Evolutionary conservation across 2,888 invertebrate genomes (phyloP), one percentile per base, ranked within the genome.

Genomic region (Patella pellucida): DNA sequence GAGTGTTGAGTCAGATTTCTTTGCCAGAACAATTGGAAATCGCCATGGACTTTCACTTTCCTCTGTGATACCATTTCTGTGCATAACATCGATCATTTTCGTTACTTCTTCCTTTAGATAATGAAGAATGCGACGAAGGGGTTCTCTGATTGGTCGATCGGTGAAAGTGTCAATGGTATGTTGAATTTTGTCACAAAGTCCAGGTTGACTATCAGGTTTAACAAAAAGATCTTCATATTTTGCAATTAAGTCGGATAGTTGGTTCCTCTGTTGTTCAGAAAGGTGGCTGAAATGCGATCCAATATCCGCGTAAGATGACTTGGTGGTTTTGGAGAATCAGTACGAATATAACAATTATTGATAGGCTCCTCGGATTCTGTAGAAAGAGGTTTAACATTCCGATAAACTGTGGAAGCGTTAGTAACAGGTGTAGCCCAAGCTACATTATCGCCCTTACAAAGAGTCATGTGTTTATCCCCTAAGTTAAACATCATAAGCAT

Each of bases 1-100:
- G 1, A 56, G n/a, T 11, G 56, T 56, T 4, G 56, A 56, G 1
- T n/a, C 56, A 1, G 56, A 56, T 56, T 56, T 56, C 15, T 14
- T 56, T 16, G 56, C 56, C 19, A 56, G n/a, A n/a, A 62, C 62
- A 23, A 62, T 62, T 1, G 62, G 62, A 62, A 62, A 62, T 62
- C 62, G n/a, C 62, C 62, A 62, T 11, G 62, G 62, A 3, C 62
- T 62, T 62, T 62, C 19, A 12, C 62, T 62, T 62, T 62, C 62
- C 14, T 62, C 62, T n/a, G 19, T 62, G 1, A 62, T 12, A 62
- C 62, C 19, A n/a, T 62, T 23, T n/a, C 23, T 23, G 12, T 62
- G 62, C 62, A 62, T 62, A 19, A 19, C 23, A 1, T 62, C 62
- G 62, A 62, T 62, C 19, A 62, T 62, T 62, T 62, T n/a, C 9